Base-by-base conservation (phyloP, 2,888 invertebrate genomes). In the Drosophila hamatofila region DNA sequence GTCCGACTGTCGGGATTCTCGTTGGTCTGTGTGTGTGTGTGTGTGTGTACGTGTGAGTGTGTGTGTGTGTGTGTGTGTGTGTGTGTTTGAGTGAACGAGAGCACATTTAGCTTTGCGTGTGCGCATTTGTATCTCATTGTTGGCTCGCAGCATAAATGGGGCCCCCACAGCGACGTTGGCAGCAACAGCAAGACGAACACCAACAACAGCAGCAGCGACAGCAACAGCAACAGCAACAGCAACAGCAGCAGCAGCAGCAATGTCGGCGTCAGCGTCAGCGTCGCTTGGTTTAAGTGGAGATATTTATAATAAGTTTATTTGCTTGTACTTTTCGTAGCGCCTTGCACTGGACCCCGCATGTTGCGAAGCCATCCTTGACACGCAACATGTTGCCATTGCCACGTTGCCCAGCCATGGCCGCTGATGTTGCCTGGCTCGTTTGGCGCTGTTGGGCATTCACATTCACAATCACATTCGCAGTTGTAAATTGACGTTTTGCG, bases 301-400 rank as follows among this genome's bases (percentile, higher is more conserved):
- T 84, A 89, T 90, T 89, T 90, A 82, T 88, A 89, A 86, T 89
- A 88, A 81, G 80, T 90, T 90, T 90, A 90, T 89, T 90, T 90
- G 79, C 79, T 80, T 89, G 75, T 78, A 67, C 81, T 75, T 73
- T 81, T 79, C 69, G 63, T 59, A 71, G 77, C 64, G 64, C 80
- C 66, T 59, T 64, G 59, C 74, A 58, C 48, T 61, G 51, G 35
- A 39, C 48, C 60, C 65, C 56, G 74, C 78, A 69, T 81, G 82
- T 81, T 78, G 78, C 78, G 16, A 64, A 52, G 67, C 61, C 72
- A 69, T 81, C 84, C 79, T 78, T 78, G 75, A 66, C 79, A 52
- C 68, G 83, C 82, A 83, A 83, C 83, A 89, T 89, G 89, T 86
- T 88, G 90, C 81, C 74, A 63, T 68, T 67, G 75, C 62, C 81